phyloP scores from a whole-genome alignment of 2,797 vertebrate genomes.

The Bothrops alternatus region DNA sequence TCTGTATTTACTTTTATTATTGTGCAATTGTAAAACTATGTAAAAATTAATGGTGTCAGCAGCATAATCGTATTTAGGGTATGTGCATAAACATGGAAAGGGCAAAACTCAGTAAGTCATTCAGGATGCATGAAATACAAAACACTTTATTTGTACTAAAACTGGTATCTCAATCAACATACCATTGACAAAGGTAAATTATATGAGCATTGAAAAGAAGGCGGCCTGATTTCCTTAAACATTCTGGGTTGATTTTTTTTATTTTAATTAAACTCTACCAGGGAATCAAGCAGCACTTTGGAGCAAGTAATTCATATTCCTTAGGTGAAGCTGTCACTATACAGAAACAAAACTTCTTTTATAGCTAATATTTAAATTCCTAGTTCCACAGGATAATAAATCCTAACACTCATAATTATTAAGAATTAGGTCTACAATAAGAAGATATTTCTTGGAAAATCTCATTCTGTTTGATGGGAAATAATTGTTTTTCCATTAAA shows the following conservation, averaged over 20 bases:
- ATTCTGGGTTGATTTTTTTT: background rate
- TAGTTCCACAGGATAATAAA: background rate
- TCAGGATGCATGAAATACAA: background rate
- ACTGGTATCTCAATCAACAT: background rate
- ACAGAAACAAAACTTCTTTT: background rate
- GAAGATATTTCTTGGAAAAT: background rate
- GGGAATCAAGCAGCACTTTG: background rate
- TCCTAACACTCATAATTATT: background rate
- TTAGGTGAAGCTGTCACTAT: background rate
- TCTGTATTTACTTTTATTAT: background rate
- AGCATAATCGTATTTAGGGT: slow-evolving; percentile 45
- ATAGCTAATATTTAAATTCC: background rate
- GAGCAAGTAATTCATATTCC: background rate
- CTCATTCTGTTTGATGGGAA: background rate
- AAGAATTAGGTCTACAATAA: background rate
- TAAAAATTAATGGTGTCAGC: slow-evolving; percentile 5
- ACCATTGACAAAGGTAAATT: background rate
- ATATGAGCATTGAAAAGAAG: background rate
- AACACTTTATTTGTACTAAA: background rate
- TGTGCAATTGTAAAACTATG: background rate
- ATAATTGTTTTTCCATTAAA: background rate
- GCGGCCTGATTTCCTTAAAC: background rate
- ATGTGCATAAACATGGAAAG: slow-evolving; percentile 44
- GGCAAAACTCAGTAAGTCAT: background rate
- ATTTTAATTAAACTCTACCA: slow-evolving; percentile 6